These are phyloP conservation scores for Caenorhabditis parvicauda DNA, from an alignment of 2,888 invertebrate genomes.

Conservation along the genomic window DNA sequence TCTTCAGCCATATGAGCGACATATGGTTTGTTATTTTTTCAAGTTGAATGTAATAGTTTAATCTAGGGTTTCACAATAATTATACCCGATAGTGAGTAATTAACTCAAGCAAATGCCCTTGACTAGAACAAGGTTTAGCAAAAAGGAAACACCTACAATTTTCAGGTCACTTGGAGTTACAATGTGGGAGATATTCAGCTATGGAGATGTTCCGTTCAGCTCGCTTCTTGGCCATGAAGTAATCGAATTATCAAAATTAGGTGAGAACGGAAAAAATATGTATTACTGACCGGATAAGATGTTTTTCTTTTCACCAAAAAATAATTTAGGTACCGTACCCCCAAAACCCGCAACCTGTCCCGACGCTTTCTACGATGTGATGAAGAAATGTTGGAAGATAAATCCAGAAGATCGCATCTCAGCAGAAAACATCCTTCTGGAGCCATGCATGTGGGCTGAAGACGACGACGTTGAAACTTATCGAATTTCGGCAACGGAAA, in stretches of 20 bases:
- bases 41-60: not conserved
- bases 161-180: conserved; percentile 82
- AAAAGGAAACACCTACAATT: not conserved
- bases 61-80: not conserved
- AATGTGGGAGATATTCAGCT: conserved; percentile 96
- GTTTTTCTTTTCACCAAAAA: not conserved
- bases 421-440: conserved; percentile 80
- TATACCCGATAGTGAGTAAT: no score
- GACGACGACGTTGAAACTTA: not conserved
- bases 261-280: conserved; percentile 5
- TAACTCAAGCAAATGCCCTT: no score
- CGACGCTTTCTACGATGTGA: conserved; percentile 77
- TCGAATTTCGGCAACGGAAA: no score
- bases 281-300: not conserved
- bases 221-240: conserved; percentile 95
- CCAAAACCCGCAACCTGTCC: conserved; percentile 89
- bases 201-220: conserved; percentile 89
- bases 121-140: not conserved
- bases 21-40: conserved; percentile 74
- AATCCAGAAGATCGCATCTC: conserved; percentile 84
- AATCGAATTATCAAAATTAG: conserved; percentile 70
- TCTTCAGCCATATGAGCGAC: conserved; percentile 94
- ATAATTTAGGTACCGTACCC: conserved; percentile 67
- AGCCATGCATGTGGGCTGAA: not conserved
- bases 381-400: conserved; percentile 97